Conservation (phyloP, 2,888 invertebrate species). For the Drosophila greeni region DNA sequence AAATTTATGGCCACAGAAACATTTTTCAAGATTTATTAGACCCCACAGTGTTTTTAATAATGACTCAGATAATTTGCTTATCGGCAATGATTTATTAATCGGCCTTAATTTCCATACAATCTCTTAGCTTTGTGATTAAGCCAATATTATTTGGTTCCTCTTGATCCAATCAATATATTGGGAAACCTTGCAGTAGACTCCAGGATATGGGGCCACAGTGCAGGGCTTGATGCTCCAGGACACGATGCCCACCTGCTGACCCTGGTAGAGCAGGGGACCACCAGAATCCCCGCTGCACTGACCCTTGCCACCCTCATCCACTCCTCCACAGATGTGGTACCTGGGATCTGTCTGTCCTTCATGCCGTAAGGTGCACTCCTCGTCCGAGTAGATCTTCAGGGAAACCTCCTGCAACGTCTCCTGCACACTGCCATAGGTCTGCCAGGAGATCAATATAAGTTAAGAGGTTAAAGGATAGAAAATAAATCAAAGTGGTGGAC, state of each 20-base stretch:
- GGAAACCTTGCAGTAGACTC: conserved; percentile 78
- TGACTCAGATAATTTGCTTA: conserved; percentile 16
- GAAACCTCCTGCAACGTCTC: conserved; percentile 76
- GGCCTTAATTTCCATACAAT: neutral
- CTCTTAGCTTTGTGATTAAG: conserved; percentile 23
- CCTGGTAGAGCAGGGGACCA: conserved; percentile 73
- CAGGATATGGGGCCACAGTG: conserved; percentile 77
- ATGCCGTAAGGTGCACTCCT: conserved; percentile 73
- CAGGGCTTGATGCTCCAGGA: conserved; percentile 80
- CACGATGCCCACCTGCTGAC: conserved; percentile 78
- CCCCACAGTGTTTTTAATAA: conserved; percentile 3
- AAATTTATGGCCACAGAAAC: conserved; percentile 4
- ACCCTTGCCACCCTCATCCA: conserved; percentile 71
- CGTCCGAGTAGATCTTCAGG: conserved; percentile 76
- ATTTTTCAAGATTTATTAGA: neutral
- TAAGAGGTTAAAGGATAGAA: neutral
- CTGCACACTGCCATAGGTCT: conserved; percentile 76
- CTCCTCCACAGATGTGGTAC: conserved; percentile 79
- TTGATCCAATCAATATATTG: conserved; percentile 75
- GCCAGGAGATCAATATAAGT: neutral
- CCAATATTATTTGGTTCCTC: conserved; percentile 49
- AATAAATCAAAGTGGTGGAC: neutral
- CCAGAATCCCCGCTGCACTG: conserved; percentile 74
- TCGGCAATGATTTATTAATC: conserved; percentile 5
- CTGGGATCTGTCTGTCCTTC: conserved; percentile 55